Evolutionary conservation across 2,113 vertebrate genomes (phyloP).

Genomic region (Salvator merianae): DNA sequence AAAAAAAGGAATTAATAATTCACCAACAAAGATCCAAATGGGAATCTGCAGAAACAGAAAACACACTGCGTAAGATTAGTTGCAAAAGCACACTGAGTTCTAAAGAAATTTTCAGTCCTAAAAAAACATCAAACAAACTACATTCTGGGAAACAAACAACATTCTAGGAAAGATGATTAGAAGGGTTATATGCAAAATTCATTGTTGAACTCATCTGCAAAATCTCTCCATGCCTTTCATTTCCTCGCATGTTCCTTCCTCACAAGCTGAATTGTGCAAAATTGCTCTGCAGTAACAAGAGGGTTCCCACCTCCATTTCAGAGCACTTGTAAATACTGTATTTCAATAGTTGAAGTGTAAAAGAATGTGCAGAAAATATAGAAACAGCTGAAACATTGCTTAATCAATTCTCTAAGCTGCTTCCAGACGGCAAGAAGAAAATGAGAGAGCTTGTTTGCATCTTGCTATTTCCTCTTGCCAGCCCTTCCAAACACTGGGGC

Average conservation of each 20-base stretch:
- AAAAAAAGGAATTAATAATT: constrained; percentile 9
- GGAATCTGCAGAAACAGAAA: neutral
- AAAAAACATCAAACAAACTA: neutral
- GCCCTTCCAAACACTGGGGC: too few species aligned
- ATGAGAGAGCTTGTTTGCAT: too few species aligned
- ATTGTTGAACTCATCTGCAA: neutral
- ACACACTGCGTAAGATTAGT: neutral
- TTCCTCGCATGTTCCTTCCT: neutral
- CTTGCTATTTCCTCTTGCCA: too few species aligned
- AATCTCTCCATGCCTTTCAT: neutral
- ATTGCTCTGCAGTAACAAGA: neutral
- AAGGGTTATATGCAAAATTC: neutral
- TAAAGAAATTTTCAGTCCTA: neutral
- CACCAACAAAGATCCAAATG: neutral
- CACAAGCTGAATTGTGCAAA: neutral
- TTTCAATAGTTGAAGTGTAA: neutral
- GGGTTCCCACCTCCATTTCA: neutral
- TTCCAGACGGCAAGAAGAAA: too few species aligned
- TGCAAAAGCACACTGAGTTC: constrained; percentile 2
- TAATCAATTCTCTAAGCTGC: neutral
- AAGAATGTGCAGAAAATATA: neutral
- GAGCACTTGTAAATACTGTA: neutral
- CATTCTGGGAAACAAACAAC: constrained; percentile 7
- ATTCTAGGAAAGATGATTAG: neutral
- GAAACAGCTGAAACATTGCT: neutral